Conservation (phyloP, 2,797 vertebrate species). For the Propithecus perrieri region DNA sequence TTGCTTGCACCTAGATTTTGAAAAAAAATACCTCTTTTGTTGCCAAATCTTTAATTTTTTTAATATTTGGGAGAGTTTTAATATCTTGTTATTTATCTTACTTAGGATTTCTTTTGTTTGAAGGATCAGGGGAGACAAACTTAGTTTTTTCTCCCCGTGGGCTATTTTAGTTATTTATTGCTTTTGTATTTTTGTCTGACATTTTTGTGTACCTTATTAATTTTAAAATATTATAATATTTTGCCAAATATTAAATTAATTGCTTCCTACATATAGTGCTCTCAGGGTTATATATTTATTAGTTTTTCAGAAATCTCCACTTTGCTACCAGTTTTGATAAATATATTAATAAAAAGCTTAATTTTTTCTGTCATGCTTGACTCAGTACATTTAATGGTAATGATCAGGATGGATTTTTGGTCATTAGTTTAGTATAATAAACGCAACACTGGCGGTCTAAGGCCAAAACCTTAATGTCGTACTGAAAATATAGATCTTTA, state of each 20-base stretch:
- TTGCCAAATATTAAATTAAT: slow-evolving; percentile 34
- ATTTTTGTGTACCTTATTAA: slow-evolving; percentile 19
- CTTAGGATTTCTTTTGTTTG: slow-evolving; percentile 6
- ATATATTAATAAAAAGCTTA: not conserved
- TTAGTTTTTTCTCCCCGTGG: not conserved
- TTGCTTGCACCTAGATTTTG: slow-evolving; percentile 8
- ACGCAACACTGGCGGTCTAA: not conserved
- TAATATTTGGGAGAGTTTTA: not conserved
- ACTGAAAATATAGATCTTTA: not conserved
- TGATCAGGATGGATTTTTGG: not conserved
- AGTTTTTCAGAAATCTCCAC: slow-evolving; percentile 43
- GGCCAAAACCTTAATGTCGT: not conserved
- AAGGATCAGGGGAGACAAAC: slow-evolving; percentile 10
- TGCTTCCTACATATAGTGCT: not conserved
- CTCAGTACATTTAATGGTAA: not conserved
- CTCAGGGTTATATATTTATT: not conserved
- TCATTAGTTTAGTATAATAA: not conserved
- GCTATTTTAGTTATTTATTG: not conserved
- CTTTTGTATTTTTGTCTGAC: not conserved
- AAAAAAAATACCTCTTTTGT: not conserved
- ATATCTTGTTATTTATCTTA: slow-evolving; percentile 24
- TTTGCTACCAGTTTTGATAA: slow-evolving; percentile 31
- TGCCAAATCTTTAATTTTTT: slow-evolving; percentile 30
- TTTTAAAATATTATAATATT: slow-evolving; percentile 59
- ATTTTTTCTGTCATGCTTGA: slow-evolving; percentile 43